Conservation (phyloP, 2,888 invertebrate species). For the Oxytorus armatus region DNA sequence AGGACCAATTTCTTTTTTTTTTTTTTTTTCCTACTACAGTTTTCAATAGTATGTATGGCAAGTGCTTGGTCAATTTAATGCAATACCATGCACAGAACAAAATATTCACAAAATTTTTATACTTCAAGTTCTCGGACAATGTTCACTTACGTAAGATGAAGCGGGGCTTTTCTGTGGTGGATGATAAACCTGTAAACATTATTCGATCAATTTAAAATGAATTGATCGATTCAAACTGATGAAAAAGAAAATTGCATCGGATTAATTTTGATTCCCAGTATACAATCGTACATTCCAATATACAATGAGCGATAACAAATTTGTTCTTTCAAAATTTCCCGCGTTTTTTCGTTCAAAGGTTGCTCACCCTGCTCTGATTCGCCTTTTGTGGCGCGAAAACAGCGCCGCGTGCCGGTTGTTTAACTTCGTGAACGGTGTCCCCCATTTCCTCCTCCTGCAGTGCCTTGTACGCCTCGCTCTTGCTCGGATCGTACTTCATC, state of each 20-base stretch:
- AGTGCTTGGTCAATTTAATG: constrained; percentile 34
- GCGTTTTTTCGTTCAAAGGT: background rate
- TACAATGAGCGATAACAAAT: no score
- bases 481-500: constrained; percentile 92
- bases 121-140: constrained; percentile 1
- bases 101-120: constrained; percentile 41
- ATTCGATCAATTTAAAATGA: background rate
- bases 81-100: constrained; percentile 57
- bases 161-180: constrained; percentile 77
- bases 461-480: constrained; percentile 95
- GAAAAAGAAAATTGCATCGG: no score
- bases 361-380: constrained; percentile 80
- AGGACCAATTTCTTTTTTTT: constrained; percentile 12
- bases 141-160: constrained; percentile 76
- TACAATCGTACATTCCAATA: no score
- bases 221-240: no score
- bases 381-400: constrained; percentile 89
- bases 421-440: constrained; percentile 89
- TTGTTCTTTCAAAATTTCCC: background rate
- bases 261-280: no score
- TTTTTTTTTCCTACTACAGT: constrained; percentile 9
- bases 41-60: constrained; percentile 23
- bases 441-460: constrained; percentile 92
- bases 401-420: constrained; percentile 90
- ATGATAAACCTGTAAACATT: constrained; percentile 71